These are phyloP conservation scores for Phenganax subtilis DNA, from an alignment of 92 coral and sea anemone species.

Conservation along the genomic window DNA sequence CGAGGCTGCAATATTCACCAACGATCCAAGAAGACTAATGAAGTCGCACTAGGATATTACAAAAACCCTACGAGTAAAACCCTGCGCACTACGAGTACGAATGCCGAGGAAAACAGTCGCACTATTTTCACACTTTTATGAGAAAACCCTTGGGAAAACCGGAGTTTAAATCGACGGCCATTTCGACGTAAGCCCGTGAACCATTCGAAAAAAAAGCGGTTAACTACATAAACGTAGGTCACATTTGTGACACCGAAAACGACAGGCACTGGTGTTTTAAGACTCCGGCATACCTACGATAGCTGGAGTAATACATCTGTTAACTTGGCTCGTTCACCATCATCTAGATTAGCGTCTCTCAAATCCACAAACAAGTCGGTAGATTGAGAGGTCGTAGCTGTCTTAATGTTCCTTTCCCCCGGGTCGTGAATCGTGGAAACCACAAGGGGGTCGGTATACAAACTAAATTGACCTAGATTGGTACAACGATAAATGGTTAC, in stretches of 20 bases:
- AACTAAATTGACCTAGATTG: slow-evolving; percentile 40
- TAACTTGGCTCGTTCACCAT: slow-evolving; percentile 17
- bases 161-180: background rate
- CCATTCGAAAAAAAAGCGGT: background rate
- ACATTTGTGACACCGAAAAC: background rate
- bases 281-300: background rate
- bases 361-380: background rate
- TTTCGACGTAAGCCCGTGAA: background rate
- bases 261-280: slow-evolving; percentile 4
- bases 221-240: background rate
- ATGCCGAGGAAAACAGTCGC: background rate
- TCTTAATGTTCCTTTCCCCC: background rate
- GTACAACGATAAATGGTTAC: slow-evolving; percentile 37
- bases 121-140: background rate
- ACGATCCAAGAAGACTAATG: background rate
- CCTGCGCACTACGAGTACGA: background rate
- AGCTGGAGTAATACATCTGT: background rate
- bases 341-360: slow-evolving; percentile 2
- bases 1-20: no score
- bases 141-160: background rate
- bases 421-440: background rate
- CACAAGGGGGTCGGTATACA: slow-evolving; percentile 11
- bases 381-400: background rate
- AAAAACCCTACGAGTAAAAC: background rate
- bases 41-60: background rate